Conservation (phyloP, 2,113 vertebrate species). For the Nibea coibor region DNA sequence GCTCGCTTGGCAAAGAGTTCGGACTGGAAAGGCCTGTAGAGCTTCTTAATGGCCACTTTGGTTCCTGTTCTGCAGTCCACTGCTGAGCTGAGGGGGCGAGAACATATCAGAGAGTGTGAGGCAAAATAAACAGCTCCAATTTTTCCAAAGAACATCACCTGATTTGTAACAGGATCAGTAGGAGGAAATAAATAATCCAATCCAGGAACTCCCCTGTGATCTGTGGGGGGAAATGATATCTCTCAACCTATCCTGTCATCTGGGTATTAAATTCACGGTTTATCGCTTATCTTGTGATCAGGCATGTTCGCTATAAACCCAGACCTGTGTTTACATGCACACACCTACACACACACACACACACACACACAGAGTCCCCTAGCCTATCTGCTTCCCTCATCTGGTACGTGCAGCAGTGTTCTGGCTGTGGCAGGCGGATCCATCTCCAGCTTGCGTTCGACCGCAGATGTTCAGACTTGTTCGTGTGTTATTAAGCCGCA, state of each 20-base stretch:
- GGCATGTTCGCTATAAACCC: neutral
- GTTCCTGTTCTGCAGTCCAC: conserved; percentile 85
- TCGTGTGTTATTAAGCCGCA: conserved; percentile 43
- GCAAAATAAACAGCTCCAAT: neutral
- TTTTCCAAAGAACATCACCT: neutral
- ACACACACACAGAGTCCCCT: neutral
- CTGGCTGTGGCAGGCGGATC: neutral
- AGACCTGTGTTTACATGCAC: neutral
- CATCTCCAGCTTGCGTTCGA: conserved; percentile 1
- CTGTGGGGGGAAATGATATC: neutral
- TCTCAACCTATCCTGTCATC: too few relatives aligned
- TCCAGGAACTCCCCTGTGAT: neutral
- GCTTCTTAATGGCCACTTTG: conserved; percentile 97
- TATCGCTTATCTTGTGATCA: neutral
- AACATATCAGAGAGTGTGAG: neutral
- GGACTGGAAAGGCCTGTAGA: conserved; percentile 96
- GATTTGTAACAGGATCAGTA: neutral
- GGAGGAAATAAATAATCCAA: conserved; percentile 8
- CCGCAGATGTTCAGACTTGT: neutral
- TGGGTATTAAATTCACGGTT: neutral
- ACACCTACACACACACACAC: neutral
- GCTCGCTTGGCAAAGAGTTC: conserved; percentile 96
- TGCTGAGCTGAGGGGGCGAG: conserved; percentile 85
- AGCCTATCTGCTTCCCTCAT: neutral
- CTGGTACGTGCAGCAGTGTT: neutral